These are phyloP conservation scores for Peucedramus taeniatus DNA, from an alignment of 2,113 vertebrate genomes.

Conservation along the genomic window DNA sequence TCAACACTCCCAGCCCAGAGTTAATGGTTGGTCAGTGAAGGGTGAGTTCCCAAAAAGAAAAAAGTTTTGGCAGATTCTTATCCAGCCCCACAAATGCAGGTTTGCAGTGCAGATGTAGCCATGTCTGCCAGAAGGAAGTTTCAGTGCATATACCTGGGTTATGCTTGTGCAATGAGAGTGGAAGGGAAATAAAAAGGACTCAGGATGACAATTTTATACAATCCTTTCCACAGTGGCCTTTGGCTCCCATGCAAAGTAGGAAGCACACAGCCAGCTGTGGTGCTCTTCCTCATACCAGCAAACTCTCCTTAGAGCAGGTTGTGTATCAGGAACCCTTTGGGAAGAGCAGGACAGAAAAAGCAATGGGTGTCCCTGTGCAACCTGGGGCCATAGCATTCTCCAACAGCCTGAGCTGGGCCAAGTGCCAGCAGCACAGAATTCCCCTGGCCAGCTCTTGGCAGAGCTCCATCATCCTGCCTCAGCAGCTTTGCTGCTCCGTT, in stretches of 20 bases:
- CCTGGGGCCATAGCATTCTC: not conserved
- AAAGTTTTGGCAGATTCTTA: not conserved
- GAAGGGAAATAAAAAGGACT: conserved; percentile 44
- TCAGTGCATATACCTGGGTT: not conserved
- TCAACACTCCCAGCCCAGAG: not conserved
- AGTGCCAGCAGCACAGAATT: not conserved
- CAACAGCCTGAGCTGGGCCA: not conserved
- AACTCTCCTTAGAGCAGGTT: not conserved
- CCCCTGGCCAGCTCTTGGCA: not conserved
- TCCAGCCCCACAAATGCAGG: not conserved
- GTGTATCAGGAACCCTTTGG: not conserved
- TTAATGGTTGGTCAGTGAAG: fast-evolving
- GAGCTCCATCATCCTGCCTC: not conserved
- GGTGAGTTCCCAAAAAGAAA: not conserved
- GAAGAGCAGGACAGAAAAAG: not conserved
- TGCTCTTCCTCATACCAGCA: not conserved
- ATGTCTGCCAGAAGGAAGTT: conserved; percentile 12
- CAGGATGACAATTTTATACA: conserved; percentile 26
- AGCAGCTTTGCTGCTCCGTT: not conserved
- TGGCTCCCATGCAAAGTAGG: conserved; percentile 24
- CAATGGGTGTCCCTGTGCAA: not conserved
- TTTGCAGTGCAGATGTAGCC: not conserved
- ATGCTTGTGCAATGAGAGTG: not conserved
- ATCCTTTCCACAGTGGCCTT: conserved; percentile 44
- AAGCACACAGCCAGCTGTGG: not conserved